Evolutionary conservation across 23 tunicate genomes (phyloP).

Genomic region (Ciona savignyi): DNA sequence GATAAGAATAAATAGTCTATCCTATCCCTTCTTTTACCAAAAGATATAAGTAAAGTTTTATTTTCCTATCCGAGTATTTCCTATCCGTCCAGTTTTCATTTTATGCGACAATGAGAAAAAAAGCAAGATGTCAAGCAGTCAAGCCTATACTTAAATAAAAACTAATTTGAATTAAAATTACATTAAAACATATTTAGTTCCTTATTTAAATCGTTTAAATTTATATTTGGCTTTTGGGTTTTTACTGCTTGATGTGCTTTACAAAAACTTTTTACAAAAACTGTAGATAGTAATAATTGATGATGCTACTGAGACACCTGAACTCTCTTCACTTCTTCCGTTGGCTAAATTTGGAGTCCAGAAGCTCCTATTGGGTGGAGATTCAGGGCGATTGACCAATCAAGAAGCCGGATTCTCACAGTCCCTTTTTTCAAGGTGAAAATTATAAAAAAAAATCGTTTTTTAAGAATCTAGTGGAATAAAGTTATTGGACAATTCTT

Average conservation of each 20-base stretch:
- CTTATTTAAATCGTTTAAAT: too few species aligned
- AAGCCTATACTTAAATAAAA: not conserved
- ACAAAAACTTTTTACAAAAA: too few species aligned
- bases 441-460: not conserved
- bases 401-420: not conserved
- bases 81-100: too few species aligned
- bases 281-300: not conserved
- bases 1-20: too few species aligned
- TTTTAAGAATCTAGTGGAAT: not conserved
- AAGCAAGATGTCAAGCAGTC: too few species aligned
- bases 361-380: constrained; percentile 7
- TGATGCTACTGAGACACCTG: not conserved
- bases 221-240: too few species aligned
- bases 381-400: not conserved
- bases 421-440: not conserved
- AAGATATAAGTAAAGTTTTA: too few species aligned
- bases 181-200: too few species aligned
- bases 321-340: not conserved
- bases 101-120: too few species aligned
- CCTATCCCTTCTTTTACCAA: too few species aligned
- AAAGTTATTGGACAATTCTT: not conserved
- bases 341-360: not conserved
- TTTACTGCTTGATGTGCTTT: too few species aligned
- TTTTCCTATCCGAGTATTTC: too few species aligned
- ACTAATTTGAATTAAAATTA: not conserved